Evolutionary conservation across 2,797 vertebrate genomes (phyloP).

Genomic region (Rhyacichthys aspro): DNA sequence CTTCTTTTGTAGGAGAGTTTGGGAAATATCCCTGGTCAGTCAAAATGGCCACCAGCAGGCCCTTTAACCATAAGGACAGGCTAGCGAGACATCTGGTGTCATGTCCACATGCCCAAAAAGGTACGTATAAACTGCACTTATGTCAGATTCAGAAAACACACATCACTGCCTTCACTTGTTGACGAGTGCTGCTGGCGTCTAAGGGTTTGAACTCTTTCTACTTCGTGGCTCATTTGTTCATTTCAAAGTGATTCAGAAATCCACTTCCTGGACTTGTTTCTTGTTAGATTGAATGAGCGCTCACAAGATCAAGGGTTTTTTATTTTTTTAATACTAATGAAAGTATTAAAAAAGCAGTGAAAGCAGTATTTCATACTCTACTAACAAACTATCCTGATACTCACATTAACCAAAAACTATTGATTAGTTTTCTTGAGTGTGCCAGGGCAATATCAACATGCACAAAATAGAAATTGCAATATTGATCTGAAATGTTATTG

Average conservation of each 20-base stretch:
- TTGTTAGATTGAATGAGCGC: constrained; percentile 13
- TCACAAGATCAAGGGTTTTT: constrained; percentile 5
- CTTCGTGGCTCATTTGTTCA: constrained; percentile 51
- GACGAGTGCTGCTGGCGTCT: constrained; percentile 25
- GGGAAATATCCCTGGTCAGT: constrained; percentile 64
- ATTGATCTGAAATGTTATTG: too few species aligned
- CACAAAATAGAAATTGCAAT: too few species aligned
- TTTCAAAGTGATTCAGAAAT: constrained; percentile 45
- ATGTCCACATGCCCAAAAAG: constrained; percentile 49
- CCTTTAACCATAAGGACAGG: constrained; percentile 66
- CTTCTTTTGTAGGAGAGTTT: constrained; percentile 67
- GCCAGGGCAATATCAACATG: too few species aligned
- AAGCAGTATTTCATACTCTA: background rate
- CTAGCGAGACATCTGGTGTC: constrained; percentile 64
- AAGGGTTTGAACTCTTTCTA: constrained; percentile 28
- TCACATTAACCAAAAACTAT: too few species aligned
- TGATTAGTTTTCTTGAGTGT: too few species aligned
- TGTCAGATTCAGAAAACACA: constrained; percentile 9
- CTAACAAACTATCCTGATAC: too few species aligned
- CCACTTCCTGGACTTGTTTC: constrained; percentile 15
- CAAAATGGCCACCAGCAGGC: constrained; percentile 53
- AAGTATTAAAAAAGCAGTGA: too few species aligned
- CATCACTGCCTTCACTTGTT: constrained; percentile 17
- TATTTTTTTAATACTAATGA: background rate
- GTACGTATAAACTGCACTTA: constrained; percentile 47